Base-by-base conservation (phyloP, 2,888 invertebrate genomes). In the Cantharis rufa region DNA sequence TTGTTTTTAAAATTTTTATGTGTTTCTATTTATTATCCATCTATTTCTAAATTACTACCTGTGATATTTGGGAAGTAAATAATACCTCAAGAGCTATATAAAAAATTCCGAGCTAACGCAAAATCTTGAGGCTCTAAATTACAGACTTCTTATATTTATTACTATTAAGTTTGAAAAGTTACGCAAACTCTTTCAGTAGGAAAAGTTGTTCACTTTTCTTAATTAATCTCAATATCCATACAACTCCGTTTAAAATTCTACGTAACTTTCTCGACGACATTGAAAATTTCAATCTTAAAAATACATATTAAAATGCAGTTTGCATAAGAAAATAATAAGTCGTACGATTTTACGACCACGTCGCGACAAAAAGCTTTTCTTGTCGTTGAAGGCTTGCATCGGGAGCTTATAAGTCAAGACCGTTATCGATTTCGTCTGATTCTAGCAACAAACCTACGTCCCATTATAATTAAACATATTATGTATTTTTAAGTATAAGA, bases 121-220 rank as follows among this genome's bases (percentile, higher is more conserved):
- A 18, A 24, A 62, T 70, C 62, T 70, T 24, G 48, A 21, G 15
- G 32, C 13, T 18, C n/a, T 62, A 70, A 70, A 70, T 70, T 70
- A 70, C 62, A 70, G 48, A 62, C 61, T 70, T 70, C 62, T 48
- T 62, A 32, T 70, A 70, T 70, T 70, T 70, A 62, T 70, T 70
- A 62, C 70, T 18, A 61, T 16, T 62, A 70, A 15, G n/a, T 62
- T 62, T 48, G 62, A 62, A 70, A 62, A 70, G 13, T 62, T 62
- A 15, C 3, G n/a, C n/a, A 70, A 70, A 70, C 32, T 61, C 70
- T 70, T 70, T 16, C n/a, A 15, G 48, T 70, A 21, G n/a, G 5
- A 16, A 48, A 70, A 70, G 61, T 62, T 70, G 5, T 61, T 24
- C 70, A 62, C 62, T 70, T 70, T 32, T 70, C 32, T 48, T 62